These are phyloP conservation scores for Leptopilina clavipes DNA, from an alignment of 1,140 invertebrate genomes.

Conservation along the genomic window DNA sequence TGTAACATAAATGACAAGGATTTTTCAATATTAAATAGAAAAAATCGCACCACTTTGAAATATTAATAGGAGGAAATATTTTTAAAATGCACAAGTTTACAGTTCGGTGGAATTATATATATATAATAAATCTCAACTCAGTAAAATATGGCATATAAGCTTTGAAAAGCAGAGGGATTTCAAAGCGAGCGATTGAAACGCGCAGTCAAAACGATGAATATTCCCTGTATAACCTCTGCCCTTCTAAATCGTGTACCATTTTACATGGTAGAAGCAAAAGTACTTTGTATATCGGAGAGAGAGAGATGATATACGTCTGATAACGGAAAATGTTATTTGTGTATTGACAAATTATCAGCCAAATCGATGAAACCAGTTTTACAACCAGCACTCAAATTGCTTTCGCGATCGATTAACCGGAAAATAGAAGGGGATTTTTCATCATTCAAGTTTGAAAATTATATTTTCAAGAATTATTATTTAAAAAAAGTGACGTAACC, in stretches of 20 bases:
- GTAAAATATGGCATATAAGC: background rate
- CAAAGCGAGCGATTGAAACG: slow-evolving; percentile 32
- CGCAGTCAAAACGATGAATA: slow-evolving; percentile 5
- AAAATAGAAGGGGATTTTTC: background rate
- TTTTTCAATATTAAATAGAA: too few relatives aligned
- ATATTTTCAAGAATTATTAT: background rate
- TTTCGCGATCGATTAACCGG: slow-evolving; percentile 8
- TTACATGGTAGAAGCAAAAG: slow-evolving; percentile 1
- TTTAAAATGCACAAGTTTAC: background rate
- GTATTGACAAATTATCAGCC: slow-evolving; percentile 52
- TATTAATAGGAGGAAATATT: too few relatives aligned
- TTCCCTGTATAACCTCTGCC: background rate
- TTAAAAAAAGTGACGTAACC: too few relatives aligned
- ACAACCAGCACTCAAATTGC: slow-evolving; percentile 42
- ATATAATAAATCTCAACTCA: slow-evolving; percentile 38
- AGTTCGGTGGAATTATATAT: slow-evolving; percentile 33
- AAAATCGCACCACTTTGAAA: too few relatives aligned
- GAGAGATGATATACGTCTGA: slow-evolving; percentile 39
- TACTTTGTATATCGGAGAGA: slow-evolving; percentile 18
- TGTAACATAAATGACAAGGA: too few relatives aligned
- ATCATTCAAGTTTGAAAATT: background rate
- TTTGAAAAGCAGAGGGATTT: slow-evolving; percentile 6
- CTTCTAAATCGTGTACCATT: background rate
- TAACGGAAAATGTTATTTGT: slow-evolving; percentile 51
- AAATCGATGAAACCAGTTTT: slow-evolving; percentile 52